Conservation (phyloP, 1,140 invertebrate genomes). For the Heliconius hewitsoni region DNA sequence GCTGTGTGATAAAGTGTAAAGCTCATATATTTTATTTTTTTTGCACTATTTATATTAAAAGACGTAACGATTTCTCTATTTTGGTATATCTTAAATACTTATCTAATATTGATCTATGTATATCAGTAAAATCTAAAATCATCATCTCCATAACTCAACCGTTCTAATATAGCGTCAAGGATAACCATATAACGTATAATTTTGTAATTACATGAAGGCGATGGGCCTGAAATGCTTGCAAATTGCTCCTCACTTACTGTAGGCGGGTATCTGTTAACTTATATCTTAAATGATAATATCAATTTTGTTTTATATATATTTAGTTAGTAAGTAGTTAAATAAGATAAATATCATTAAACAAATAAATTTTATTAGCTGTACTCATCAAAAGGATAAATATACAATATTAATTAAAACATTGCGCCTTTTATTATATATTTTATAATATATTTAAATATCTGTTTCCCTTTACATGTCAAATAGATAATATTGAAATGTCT, state of each 20-base stretch:
- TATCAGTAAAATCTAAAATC: neutral
- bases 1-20: too few species aligned
- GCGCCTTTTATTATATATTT: too few species aligned
- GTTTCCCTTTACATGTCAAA: neutral
- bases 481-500: neutral
- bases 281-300: neutral
- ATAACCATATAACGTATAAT: constrained; percentile 19
- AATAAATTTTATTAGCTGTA: too few species aligned
- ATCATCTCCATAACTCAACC: neutral
- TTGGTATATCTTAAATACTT: too few species aligned
- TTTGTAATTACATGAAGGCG: constrained; percentile 28
- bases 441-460: too few species aligned
- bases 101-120: too few species aligned
- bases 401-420: too few species aligned
- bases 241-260: constrained; percentile 22
- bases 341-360: too few species aligned
- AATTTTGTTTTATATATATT: neutral
- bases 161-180: constrained; percentile 18
- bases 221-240: constrained; percentile 28
- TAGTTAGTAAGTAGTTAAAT: neutral
- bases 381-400: neutral
- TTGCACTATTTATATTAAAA: too few species aligned
- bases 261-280: neutral
- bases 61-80: too few species aligned
- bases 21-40: too few species aligned